Evolutionary conservation across 2,113 vertebrate species (phyloP), one percentile per base, ranked within the genome.

Genomic region (Empidonax alnorum): DNA sequence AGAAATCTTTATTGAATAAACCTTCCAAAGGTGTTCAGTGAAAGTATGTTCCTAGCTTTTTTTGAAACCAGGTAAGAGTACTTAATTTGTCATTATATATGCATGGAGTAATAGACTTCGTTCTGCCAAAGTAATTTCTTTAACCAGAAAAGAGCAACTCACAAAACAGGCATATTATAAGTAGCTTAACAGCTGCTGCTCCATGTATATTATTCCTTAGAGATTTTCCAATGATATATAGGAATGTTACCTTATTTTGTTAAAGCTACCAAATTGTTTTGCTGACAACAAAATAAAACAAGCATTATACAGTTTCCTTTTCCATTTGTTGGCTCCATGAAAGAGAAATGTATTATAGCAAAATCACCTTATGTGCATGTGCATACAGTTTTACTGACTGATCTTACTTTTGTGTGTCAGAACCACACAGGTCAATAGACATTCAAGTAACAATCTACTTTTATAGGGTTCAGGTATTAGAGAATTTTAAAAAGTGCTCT

Each of bases 91-190:
- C 19, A 47, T 92, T 89, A 83, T 83, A 68, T 61, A 92, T 94
- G 90, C 66, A 87, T 52, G 59, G 94, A 82, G 76, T 75, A 91
- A 90, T 42, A 87, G n/a, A 75, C 28, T 80, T 78, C 69, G 50
- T 74, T 91, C 62, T 96, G 46, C 47, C n/a, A 94, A 93, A 77
- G 14, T 79, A 86, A 92, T 94, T 91, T 94, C 50, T 74, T 93
- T 46, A 80, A 41, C 53, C 31, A 89, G 47, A 76, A 59, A 78
- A 88, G 21, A 92, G 15, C 24, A 82, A 79, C 91, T 87, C 75
- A 84, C 21, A 75, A 84, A 35, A 63, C 86, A 90, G 21, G 14
- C 68, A 17, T 89, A 74, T 75, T 75, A 73, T 35, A 75, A 12
- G 50, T 58, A 83, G 27, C 31, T 71, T 91, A 87, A 71, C 90